A percentile compares a stretch with the other conserved stretches of the same genome.
Evolutionary conservation across 2,888 invertebrate genomes (phyloP).

Genomic region (Heliconius aoede): DNA sequence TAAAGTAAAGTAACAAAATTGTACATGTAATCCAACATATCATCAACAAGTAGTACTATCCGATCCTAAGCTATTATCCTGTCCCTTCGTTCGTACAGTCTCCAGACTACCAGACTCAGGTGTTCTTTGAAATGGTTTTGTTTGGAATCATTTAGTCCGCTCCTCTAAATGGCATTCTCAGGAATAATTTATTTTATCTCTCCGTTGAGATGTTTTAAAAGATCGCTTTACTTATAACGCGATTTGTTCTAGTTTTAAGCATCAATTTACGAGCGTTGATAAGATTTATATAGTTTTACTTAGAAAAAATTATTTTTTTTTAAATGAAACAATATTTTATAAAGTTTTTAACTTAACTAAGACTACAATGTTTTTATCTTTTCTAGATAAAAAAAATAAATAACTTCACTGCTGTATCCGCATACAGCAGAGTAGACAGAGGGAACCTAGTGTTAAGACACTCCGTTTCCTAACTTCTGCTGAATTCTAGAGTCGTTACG

Average conservation of each 20-base stretch:
- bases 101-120: constrained; percentile 57
- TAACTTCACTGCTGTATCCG: too few relatives aligned
- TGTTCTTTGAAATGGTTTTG: constrained; percentile 64
- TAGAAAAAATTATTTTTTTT: neutral
- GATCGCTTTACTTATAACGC: constrained; percentile 7
- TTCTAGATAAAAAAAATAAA: too few relatives aligned
- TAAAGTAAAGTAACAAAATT: neutral
- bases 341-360: too few relatives aligned
- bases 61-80: constrained; percentile 50
- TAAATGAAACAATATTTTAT: too few relatives aligned
- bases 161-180: constrained; percentile 58
- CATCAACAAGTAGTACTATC: constrained; percentile 39
- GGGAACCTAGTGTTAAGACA: too few relatives aligned
- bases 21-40: constrained; percentile 24
- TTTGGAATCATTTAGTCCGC: constrained; percentile 63
- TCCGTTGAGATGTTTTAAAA: constrained; percentile 33
- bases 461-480: too few relatives aligned
- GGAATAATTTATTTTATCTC: constrained; percentile 55
- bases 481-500: too few relatives aligned
- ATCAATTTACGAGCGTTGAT: neutral
- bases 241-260: neutral
- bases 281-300: neutral
- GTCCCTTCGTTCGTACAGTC: constrained; percentile 48
- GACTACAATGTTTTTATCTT: too few relatives aligned
- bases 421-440: too few relatives aligned